phyloP scores from a whole-genome alignment of 2,113 vertebrate genomes.

The Leucopsar rothschildi region DNA sequence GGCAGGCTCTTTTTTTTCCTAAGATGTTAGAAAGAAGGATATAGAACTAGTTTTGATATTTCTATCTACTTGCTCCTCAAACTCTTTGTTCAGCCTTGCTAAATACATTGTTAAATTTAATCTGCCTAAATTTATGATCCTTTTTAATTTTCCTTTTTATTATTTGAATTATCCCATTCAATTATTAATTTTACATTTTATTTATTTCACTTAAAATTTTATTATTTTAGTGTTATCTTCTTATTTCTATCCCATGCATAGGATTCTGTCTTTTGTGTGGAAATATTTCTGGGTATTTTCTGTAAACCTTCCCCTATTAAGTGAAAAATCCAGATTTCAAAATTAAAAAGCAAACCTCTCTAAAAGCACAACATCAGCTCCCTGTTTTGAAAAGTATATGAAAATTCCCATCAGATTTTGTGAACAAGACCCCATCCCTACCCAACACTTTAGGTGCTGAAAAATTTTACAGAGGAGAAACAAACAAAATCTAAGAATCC shows the following conservation, averaged over 20 bases:
- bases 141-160: background rate
- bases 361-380: background rate
- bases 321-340: background rate
- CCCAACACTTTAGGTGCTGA: background rate
- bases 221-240: background rate
- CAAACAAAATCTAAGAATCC: background rate
- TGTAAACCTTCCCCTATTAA: background rate
- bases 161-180: no score
- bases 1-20: background rate
- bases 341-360: background rate
- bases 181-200: background rate
- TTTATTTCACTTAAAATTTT: background rate
- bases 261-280: background rate
- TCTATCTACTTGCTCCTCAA: background rate
- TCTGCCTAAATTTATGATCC: background rate
- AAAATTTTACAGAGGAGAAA: background rate
- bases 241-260: background rate
- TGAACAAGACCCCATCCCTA: background rate
- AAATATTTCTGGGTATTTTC: background rate
- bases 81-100: background rate
- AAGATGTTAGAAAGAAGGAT: background rate
- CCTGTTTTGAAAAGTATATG: background rate
- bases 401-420: background rate
- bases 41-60: background rate
- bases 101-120: background rate